phyloP scores from a whole-genome alignment of 1,140 invertebrate species.

The Laodelphax striatellus region DNA sequence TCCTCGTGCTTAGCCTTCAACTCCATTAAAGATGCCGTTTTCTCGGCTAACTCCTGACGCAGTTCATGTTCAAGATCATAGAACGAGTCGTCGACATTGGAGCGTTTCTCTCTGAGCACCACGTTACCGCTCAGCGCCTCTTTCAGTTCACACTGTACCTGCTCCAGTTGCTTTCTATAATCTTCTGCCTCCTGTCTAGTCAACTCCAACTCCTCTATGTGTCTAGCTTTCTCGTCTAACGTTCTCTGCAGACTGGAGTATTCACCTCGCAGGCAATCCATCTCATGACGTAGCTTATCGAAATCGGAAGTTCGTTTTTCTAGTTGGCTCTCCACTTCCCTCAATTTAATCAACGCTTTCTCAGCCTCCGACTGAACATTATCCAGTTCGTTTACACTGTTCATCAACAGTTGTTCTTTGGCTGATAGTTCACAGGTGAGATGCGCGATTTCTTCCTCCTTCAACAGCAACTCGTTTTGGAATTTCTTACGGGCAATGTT shows the following conservation, averaged over 20 bases:
- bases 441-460: slow-evolving; percentile 17
- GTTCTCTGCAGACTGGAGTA: slow-evolving; percentile 12
- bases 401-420: slow-evolving; percentile 2
- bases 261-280: slow-evolving; percentile 11
- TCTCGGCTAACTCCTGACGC: too few species aligned
- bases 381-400: not conserved
- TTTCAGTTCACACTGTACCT: too few species aligned
- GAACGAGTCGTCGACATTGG: not conserved
- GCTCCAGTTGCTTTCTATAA: too few species aligned
- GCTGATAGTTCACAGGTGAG: slow-evolving; percentile 8
- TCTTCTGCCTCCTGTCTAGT: too few species aligned
- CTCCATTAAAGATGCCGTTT: too few species aligned
- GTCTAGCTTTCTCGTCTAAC: slow-evolving; percentile 21
- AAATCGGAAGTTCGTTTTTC: not conserved
- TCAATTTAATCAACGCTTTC: not conserved
- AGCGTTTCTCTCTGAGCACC: slow-evolving; percentile 19
- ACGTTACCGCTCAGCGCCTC: not conserved
- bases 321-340: slow-evolving; percentile 3
- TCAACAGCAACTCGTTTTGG: slow-evolving; percentile 12
- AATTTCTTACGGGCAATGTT: not conserved
- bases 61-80: not conserved
- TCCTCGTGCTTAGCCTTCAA: too few species aligned
- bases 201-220: not conserved
- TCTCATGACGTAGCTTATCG: not conserved
- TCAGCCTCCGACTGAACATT: not conserved